These are phyloP conservation scores for Loris lydekkerianus DNA, from an alignment of 2,797 vertebrate species.

Conservation along the genomic window DNA sequence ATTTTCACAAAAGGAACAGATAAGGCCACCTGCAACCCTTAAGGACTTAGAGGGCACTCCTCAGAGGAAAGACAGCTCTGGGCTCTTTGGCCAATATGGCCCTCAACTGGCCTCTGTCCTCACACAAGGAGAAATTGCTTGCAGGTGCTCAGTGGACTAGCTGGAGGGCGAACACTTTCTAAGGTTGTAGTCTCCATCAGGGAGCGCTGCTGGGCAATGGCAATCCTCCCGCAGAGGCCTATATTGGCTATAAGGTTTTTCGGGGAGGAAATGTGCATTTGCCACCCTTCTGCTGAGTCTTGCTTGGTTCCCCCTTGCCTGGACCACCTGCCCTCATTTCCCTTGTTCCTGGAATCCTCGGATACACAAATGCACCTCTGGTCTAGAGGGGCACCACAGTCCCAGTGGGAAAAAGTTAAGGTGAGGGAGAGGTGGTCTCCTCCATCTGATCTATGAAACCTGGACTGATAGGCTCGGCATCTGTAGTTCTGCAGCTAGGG, in stretches of 20 bases:
- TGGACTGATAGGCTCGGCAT: no score
- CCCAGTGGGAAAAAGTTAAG: neutral
- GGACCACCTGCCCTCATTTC: neutral
- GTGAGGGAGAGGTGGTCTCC: neutral
- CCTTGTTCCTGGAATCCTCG: neutral
- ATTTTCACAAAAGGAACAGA: neutral
- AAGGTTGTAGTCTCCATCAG: neutral
- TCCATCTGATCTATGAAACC: neutral
- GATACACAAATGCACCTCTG: neutral
- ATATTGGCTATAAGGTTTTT: neutral
- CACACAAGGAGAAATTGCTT: neutral
- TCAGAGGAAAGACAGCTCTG: neutral
- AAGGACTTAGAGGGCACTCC: neutral
- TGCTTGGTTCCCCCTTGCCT: neutral
- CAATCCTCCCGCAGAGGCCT: neutral
- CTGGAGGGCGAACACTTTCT: neutral
- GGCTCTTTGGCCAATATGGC: neutral
- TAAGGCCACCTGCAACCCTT: neutral
- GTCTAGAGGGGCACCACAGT: neutral
- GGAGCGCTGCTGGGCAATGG: neutral
- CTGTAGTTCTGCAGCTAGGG: no score
- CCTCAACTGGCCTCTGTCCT: neutral
- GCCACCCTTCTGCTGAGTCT: neutral
- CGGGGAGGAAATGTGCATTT: neutral
- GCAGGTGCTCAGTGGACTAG: rapidly evolving